Evolutionary conservation across 2,888 invertebrate genomes (phyloP).

Genomic region (Hirtodrosophila duncani): DNA sequence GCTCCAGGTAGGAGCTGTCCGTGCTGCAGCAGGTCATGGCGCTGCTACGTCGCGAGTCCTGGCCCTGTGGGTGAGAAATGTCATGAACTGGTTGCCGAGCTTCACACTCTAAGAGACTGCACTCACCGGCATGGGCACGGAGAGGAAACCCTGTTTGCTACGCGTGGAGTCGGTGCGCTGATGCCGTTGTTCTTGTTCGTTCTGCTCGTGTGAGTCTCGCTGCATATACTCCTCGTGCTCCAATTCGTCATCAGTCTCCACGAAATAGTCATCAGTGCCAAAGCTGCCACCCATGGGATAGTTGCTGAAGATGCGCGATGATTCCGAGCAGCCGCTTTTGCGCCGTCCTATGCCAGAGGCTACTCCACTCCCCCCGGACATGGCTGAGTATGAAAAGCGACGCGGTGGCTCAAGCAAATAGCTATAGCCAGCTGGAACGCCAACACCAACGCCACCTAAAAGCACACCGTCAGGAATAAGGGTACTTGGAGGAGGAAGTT

Average conservation of each 20-base stretch:
- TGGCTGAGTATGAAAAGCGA: slow-evolving; percentile 80
- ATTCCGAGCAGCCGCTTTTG: slow-evolving; percentile 83
- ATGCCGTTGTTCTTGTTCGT: slow-evolving; percentile 47
- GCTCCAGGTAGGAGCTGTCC: slow-evolving; percentile 89
- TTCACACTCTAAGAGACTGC: too few relatives aligned
- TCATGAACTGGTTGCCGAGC: too few relatives aligned
- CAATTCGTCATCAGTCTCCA: slow-evolving; percentile 79
- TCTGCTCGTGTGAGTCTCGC: slow-evolving; percentile 58
- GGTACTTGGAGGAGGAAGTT: neutral
- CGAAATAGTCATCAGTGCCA: slow-evolving; percentile 78
- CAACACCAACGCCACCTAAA: slow-evolving; percentile 78
- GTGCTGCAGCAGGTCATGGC: slow-evolving; percentile 92
- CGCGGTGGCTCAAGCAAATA: slow-evolving; percentile 84
- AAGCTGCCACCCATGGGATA: slow-evolving; percentile 79
- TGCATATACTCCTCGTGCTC: slow-evolving; percentile 79
- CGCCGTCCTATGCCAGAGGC: slow-evolving; percentile 79
- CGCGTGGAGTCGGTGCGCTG: slow-evolving; percentile 75
- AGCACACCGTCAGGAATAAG: neutral
- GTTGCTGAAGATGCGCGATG: slow-evolving; percentile 78
- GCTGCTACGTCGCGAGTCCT: slow-evolving; percentile 83
- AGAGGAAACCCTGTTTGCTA: slow-evolving; percentile 77
- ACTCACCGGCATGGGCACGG: slow-evolving; percentile 77
- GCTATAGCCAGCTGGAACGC: slow-evolving; percentile 86
- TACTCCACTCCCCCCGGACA: slow-evolving; percentile 57
- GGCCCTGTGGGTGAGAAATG: slow-evolving; percentile 58